These are phyloP conservation scores for Chloroclystis v-ata DNA, from an alignment of 2,888 invertebrate species.

Conservation along the genomic window DNA sequence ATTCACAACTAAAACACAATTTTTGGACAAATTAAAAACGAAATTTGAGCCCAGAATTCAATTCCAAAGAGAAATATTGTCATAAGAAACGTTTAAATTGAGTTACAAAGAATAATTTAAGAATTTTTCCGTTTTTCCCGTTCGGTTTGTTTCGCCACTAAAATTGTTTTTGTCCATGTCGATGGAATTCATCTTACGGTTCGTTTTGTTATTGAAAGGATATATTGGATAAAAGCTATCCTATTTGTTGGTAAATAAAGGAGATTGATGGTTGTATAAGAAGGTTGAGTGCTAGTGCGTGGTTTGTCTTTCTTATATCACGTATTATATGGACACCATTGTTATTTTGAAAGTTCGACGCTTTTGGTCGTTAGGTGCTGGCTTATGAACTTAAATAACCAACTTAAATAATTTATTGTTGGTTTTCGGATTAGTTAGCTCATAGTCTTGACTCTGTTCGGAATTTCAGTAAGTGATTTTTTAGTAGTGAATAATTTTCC, in stretches of 20 bases:
- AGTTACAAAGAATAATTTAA: not conserved
- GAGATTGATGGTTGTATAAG: conserved; percentile 14
- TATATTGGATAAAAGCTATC: conserved; percentile 4
- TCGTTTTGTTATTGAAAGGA: conserved; percentile 5
- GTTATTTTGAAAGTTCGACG: not conserved
- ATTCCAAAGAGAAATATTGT: not conserved
- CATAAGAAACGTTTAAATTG: not conserved
- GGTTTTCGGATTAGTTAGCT: no score
- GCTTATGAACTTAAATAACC: no score
- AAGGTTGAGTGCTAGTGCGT: not conserved
- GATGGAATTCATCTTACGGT: conserved; percentile 4
- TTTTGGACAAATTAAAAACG: no score
- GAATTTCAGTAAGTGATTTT: no score
- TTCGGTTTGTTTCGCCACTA: not conserved
- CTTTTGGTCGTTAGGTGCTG: no score
- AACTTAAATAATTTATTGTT: no score
- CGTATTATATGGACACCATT: no score
- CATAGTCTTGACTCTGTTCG: no score
- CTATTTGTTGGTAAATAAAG: conserved; percentile 18
- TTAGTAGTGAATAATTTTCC: no score
- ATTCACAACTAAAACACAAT: no score
- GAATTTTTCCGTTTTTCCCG: not conserved
- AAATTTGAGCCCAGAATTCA: not conserved
- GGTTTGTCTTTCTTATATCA: not conserved
- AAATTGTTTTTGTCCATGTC: not conserved